Conservation (phyloP, 1,140 invertebrate species). For the Macrotrachela quadricornifera region DNA sequence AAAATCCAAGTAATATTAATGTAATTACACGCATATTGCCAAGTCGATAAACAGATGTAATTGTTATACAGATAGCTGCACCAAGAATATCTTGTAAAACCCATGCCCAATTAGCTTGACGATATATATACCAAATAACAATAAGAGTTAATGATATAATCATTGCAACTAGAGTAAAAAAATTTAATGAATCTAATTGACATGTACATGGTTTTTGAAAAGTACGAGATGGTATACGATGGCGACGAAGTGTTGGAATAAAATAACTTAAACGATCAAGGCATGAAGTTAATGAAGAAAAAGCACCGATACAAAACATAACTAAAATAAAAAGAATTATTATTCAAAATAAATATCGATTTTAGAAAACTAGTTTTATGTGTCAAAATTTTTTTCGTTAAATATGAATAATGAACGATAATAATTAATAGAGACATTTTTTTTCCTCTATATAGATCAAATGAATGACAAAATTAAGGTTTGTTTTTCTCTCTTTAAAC, state of each 20-base stretch:
- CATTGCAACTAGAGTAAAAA: background rate
- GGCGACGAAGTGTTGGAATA: background rate
- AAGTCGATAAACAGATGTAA: background rate
- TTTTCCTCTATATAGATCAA: too few relatives aligned
- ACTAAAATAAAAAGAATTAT: too few relatives aligned
- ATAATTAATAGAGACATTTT: too few relatives aligned
- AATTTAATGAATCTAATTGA: background rate
- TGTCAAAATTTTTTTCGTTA: too few relatives aligned
- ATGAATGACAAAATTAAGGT: too few relatives aligned
- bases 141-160: background rate
- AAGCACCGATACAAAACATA: background rate
- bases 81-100: slow-evolving; percentile 36
- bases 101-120: slow-evolving; percentile 20
- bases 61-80: slow-evolving; percentile 29
- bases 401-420: too few relatives aligned
- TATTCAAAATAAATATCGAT: too few relatives aligned
- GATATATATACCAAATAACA: background rate
- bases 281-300: background rate
- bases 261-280: background rate
- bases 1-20: background rate
- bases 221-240: background rate
- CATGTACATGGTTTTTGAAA: background rate
- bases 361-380: too few relatives aligned
- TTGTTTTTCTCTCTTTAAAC: too few relatives aligned
- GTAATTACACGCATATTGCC: background rate